Conservation (phyloP, 2,113 vertebrate species). For the Orthonyx spaldingii region DNA sequence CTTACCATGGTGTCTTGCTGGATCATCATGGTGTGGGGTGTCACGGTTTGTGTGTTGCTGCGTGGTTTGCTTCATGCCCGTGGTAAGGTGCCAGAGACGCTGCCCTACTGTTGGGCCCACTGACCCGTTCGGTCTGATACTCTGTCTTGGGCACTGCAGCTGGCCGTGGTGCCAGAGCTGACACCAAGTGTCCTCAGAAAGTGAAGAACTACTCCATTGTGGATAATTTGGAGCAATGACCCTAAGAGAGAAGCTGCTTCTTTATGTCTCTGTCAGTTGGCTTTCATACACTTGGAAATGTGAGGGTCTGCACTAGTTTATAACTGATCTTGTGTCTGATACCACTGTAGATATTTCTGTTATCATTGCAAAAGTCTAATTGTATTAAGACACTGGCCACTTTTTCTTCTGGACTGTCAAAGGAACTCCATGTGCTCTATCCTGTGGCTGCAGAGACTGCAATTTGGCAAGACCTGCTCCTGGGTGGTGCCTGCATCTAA, state of each 20-base stretch:
- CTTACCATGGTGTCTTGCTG: not conserved
- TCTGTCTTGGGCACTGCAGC: not conserved
- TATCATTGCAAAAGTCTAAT: not conserved
- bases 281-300: not conserved
- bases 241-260: not conserved
- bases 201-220: not conserved
- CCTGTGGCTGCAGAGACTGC: not conserved
- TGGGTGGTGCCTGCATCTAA: not conserved
- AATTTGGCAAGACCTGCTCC: not conserved
- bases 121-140: not conserved
- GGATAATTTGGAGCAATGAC: not conserved
- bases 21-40: not conserved
- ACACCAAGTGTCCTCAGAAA: not conserved
- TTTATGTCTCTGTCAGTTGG: not conserved
- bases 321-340: not conserved
- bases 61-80: accelerated
- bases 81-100: not conserved
- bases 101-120: not conserved
- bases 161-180: not conserved
- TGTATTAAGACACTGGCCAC: not conserved
- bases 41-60: accelerated
- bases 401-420: not conserved
- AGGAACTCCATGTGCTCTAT: not conserved
- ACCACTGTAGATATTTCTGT: not conserved
- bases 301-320: not conserved